phyloP scores from a whole-genome alignment of 2,888 invertebrate genomes.

The Craniophora ligustri region DNA sequence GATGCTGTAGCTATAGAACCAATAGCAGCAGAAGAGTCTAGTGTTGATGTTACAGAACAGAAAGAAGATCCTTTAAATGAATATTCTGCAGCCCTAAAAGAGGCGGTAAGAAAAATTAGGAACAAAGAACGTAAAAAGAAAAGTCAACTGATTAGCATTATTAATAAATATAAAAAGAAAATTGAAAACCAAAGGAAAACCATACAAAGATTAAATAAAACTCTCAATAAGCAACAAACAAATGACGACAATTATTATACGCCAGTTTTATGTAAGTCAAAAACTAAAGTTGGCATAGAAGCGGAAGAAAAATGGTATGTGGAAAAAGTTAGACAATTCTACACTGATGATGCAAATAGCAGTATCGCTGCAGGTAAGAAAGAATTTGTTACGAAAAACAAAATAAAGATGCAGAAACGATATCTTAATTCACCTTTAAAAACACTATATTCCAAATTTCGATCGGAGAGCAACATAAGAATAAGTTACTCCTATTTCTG shows the following conservation, averaged over 20 bases:
- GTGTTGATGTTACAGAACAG: too few species aligned
- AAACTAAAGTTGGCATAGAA: constrained; percentile 1
- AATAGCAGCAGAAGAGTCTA: too few species aligned
- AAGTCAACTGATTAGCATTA: constrained; percentile 4
- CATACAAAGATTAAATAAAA: constrained; percentile 10
- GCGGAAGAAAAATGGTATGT: neutral
- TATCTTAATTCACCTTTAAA: neutral
- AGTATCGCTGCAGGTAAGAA: neutral
- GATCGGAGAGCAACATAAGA: neutral
- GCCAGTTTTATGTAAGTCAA: neutral
- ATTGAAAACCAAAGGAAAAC: constrained; percentile 6
- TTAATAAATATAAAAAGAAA: constrained; percentile 19
- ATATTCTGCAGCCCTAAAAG: too few species aligned
- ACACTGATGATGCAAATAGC: neutral
- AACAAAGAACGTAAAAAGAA: constrained; percentile 22
- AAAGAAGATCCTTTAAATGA: too few species aligned
- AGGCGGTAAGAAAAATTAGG: too few species aligned
- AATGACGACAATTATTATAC: neutral
- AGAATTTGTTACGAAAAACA: constrained; percentile 1
- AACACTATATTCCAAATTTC: neutral
- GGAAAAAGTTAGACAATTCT: neutral
- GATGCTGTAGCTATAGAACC: too few species aligned
- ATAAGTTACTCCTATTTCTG: neutral
- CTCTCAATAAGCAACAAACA: constrained; percentile 3
- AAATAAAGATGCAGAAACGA: neutral